Percentiles rank a stretch among this genome's conserved stretches.
These are phyloP conservation scores for Callospermophilus lateralis DNA, from an alignment of 2,113 vertebrate species.

Conservation along the genomic window DNA sequence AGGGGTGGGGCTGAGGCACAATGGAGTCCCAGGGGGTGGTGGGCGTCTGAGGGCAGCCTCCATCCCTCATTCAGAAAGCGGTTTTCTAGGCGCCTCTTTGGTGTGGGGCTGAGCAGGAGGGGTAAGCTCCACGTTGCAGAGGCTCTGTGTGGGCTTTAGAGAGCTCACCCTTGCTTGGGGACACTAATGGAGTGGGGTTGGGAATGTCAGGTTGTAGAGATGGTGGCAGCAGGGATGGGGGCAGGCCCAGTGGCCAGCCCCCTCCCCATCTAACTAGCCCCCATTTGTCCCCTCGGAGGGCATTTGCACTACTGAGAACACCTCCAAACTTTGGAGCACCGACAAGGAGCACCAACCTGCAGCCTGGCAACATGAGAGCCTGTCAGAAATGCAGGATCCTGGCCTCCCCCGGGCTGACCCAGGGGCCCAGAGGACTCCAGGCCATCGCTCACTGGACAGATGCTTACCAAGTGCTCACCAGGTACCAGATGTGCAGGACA, in stretches of 20 bases:
- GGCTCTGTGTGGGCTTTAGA: neutral
- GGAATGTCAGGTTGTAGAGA: neutral
- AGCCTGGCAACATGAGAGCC: neutral
- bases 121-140: rapidly evolving
- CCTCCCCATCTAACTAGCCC: neutral
- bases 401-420: neutral
- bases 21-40: neutral
- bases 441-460: too few species aligned
- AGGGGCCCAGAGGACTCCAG: too few species aligned
- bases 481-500: neutral
- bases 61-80: neutral
- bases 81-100: neutral
- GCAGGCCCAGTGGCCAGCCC: too few species aligned
- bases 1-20: neutral
- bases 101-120: neutral
- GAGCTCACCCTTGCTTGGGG: neutral
- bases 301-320: neutral
- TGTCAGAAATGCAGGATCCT: neutral
- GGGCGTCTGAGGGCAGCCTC: rapidly evolving
- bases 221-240: neutral
- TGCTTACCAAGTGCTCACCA: neutral
- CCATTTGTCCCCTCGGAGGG: too few species aligned
- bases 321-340: neutral
- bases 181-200: neutral
- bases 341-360: neutral